Evolutionary conservation across 2,797 vertebrate species (phyloP).

Genomic region (Mastacembelus armatus): DNA sequence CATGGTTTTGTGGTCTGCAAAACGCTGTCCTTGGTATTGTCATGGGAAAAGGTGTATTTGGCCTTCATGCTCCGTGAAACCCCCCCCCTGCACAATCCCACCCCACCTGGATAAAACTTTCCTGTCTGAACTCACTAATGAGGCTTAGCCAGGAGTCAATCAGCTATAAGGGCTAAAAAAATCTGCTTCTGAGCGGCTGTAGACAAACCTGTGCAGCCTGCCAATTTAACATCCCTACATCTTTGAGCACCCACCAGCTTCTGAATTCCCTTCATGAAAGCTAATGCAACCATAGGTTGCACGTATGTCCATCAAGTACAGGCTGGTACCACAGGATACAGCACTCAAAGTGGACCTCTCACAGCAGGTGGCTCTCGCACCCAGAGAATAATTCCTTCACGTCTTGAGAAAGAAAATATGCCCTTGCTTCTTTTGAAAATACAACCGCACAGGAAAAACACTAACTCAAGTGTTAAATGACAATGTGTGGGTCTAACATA

Average conservation of each 20-base stretch:
- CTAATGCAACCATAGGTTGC: slow-evolving; percentile 2
- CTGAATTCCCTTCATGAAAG: neutral
- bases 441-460: neutral
- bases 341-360: neutral
- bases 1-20: neutral
- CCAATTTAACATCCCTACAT: slow-evolving; percentile 34
- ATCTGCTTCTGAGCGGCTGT: slow-evolving; percentile 28
- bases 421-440: neutral
- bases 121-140: slow-evolving; percentile 64
- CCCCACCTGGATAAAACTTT: slow-evolving; percentile 41
- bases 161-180: slow-evolving; percentile 49
- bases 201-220: slow-evolving; percentile 13
- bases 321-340: neutral
- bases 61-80: slow-evolving; percentile 66
- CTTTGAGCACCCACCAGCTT: slow-evolving; percentile 19
- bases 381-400: slow-evolving; percentile 11
- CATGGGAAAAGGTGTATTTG: slow-evolving; percentile 46
- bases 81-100: slow-evolving; percentile 26
- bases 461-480: slow-evolving; percentile 20
- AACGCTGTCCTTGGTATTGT: slow-evolving; percentile 63
- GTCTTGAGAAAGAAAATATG: neutral
- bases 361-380: neutral
- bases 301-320: slow-evolving; percentile 6
- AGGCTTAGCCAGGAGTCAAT: slow-evolving; percentile 63
- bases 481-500: neutral